phyloP scores from a whole-genome alignment of 2,113 vertebrate species.

The Bubo bubo region DNA sequence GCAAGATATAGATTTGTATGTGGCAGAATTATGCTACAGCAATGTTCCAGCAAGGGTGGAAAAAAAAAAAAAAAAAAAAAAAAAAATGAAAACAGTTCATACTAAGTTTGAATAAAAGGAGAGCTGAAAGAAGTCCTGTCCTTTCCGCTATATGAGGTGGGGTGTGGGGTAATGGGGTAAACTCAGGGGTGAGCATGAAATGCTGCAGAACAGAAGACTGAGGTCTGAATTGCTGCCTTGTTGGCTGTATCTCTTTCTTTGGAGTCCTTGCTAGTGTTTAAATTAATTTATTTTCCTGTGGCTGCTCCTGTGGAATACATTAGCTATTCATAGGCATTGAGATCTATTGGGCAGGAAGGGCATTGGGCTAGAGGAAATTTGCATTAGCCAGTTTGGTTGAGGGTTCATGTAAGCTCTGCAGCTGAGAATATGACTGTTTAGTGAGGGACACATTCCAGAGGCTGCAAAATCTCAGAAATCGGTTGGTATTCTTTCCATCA shows the following conservation, averaged over 20 bases:
- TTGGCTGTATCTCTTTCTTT: slow-evolving; percentile 51
- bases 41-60: background rate
- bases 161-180: background rate
- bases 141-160: background rate
- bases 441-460: background rate
- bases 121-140: background rate
- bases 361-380: slow-evolving; percentile 34
- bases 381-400: slow-evolving; percentile 14
- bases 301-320: slow-evolving; percentile 62
- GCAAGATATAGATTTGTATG: background rate
- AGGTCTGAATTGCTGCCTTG: slow-evolving; percentile 44
- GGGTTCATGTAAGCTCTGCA: background rate
- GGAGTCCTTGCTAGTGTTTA: slow-evolving; percentile 61
- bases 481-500: background rate
- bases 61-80: background rate
- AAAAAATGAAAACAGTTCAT: background rate
- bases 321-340: slow-evolving; percentile 53
- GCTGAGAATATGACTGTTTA: background rate
- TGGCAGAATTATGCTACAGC: background rate
- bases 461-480: background rate
- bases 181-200: background rate
- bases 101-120: background rate
- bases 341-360: background rate
- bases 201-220: background rate
- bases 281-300: slow-evolving; percentile 62